Percentiles rank a stretch among this genome's conserved stretches.
These are phyloP conservation scores for Hydropsyche betteni DNA, from an alignment of 2,888 invertebrate species.

Conservation along the genomic window DNA sequence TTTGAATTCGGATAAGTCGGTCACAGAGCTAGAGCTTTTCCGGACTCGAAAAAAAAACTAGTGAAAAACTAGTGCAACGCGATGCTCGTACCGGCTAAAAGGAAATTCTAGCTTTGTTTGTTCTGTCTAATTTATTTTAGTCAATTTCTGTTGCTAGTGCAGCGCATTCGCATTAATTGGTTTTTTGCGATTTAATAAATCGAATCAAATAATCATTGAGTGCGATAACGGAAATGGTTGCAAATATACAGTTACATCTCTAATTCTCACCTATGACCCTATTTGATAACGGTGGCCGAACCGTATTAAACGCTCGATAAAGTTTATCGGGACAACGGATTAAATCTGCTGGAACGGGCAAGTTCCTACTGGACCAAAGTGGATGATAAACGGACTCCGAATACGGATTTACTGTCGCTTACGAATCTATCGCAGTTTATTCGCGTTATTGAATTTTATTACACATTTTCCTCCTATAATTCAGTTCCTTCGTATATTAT, in stretches of 20 bases:
- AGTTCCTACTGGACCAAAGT: slow-evolving; percentile 16
- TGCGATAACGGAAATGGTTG: no score
- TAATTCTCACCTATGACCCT: slow-evolving; percentile 23
- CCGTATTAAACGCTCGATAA: slow-evolving; percentile 27
- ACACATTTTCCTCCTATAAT: no score
- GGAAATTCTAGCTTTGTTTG: no score
- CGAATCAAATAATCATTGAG: no score
- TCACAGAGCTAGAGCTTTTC: neutral
- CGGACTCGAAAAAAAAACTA: neutral
- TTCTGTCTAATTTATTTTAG: no score
- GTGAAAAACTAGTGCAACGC: neutral
- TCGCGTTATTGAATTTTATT: no score
- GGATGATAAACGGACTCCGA: slow-evolving; percentile 10
- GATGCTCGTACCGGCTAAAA: neutral
- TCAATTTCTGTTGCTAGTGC: no score
- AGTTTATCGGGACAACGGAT: slow-evolving; percentile 25
- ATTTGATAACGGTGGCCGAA: slow-evolving; percentile 23
- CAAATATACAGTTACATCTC: no score
- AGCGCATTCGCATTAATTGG: no score
- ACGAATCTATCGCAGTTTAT: no score
- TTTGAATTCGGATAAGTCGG: neutral
- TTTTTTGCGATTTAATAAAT: no score
- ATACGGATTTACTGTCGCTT: neutral
- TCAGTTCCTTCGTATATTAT: no score
- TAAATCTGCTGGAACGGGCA: slow-evolving; percentile 14